Percentiles rank a stretch among this genome's conserved stretches.
phyloP scores from a whole-genome alignment of 2,113 vertebrate genomes.

The Turdus rufiventris region DNA sequence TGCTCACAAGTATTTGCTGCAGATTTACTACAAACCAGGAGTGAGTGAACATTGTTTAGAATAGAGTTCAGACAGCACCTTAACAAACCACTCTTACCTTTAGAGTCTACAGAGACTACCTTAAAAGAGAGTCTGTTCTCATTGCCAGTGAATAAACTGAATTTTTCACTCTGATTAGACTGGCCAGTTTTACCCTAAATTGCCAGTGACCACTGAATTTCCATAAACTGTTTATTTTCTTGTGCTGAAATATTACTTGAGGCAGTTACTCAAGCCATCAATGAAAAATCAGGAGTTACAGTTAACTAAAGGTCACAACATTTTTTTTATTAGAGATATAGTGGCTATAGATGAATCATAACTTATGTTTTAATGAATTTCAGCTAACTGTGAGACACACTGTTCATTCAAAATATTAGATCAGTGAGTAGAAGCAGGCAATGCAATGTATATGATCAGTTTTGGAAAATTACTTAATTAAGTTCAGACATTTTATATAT shows the following conservation, averaged over 20 bases:
- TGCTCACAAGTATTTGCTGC: neutral
- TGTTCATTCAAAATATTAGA: neutral
- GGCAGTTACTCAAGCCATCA: neutral
- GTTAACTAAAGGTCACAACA: neutral
- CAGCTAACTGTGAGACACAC: neutral
- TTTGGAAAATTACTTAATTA: conserved; percentile 35
- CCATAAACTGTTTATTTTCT: neutral
- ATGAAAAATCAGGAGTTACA: neutral
- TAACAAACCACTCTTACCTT: neutral
- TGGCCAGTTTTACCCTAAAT: neutral
- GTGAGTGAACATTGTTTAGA: neutral
- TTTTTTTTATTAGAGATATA: neutral
- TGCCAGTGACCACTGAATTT: neutral
- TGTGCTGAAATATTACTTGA: neutral
- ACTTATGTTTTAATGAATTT: neutral
- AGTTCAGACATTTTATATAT: neutral
- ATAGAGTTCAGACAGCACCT: conserved; percentile 5
- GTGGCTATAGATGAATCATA: neutral
- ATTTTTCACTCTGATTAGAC: neutral
- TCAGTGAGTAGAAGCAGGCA: neutral
- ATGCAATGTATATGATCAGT: neutral
- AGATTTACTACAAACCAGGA: neutral
- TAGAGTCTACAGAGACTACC: neutral
- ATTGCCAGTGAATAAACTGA: neutral
- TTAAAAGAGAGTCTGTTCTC: neutral